Base-by-base conservation (phyloP, 2,113 vertebrate species). In the Vanacampus margaritifer region DNA sequence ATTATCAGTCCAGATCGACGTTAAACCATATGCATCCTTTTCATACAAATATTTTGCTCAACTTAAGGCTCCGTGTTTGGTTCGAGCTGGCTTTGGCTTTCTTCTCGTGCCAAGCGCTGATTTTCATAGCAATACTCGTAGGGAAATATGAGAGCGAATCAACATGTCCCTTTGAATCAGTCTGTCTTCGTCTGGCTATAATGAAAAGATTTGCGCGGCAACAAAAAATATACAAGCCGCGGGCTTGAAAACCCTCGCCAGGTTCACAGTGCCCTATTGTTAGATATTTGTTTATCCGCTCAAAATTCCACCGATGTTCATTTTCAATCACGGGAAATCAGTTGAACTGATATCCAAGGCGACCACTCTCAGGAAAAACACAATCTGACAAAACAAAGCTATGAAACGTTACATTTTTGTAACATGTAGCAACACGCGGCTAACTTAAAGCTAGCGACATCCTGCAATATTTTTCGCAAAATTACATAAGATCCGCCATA, bases 131-230 rank as follows among this genome's bases (percentile, higher is more conserved):
- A 67, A 84, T 79, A 80, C 67, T 69, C 48, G 14, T 78, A 71
- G 82, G 72, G 84, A 72, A 87, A 78, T 79, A 57, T 51, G 74
- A 81, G 75, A 66, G 72, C 65, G 80, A 81, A 85, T 80, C 83
- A 87, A 68, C 68, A 85, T 86, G 70, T 81, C 65, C 43, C 68
- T 76, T 59, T 81, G 76, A 76, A 80, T 12, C 76, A 26, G 39
- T 45, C 57, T 74, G 72, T 62, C 64, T 80, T 80, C 62, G 71
- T 64, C 61, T 62, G 73, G 79, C 76, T 77, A 75, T 72, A 79
- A 81, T 54, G 59, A 79, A 86, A 87, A 86, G 71, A 84, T 87
- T 87, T 80, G 74, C 67, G 64, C 68, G 69, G 70, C 68, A 78
- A 69, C 24, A 48, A 65, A 77, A 82, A 76, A 78, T 71, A 58